Evolutionary conservation across 2,797 vertebrate genomes (phyloP).

Genomic region (Alfaro cultratus): DNA sequence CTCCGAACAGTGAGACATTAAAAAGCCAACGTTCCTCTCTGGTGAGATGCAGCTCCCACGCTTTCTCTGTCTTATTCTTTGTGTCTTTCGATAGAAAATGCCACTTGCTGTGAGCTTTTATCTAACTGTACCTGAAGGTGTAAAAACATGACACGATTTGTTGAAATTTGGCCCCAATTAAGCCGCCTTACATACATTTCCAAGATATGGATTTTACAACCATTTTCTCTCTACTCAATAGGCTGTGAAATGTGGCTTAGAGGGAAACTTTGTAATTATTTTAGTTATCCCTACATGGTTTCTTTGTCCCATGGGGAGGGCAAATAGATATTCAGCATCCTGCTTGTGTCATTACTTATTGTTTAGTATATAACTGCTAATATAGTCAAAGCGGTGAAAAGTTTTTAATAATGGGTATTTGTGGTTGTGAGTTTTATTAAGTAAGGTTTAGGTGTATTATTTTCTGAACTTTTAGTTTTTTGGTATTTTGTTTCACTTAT

Average conservation of each 20-base stretch:
- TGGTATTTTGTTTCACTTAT: background rate
- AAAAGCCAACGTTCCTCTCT: slow-evolving; percentile 33
- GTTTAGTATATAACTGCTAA: slow-evolving; percentile 8
- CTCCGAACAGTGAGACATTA: slow-evolving; percentile 35
- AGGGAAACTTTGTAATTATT: slow-evolving; percentile 54
- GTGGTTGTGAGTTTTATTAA: background rate
- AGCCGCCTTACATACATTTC: slow-evolving; percentile 44
- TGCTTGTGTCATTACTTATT: slow-evolving; percentile 9
- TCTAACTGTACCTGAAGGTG: slow-evolving; percentile 69
- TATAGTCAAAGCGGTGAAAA: slow-evolving; percentile 9
- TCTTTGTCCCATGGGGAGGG: slow-evolving; percentile 39
- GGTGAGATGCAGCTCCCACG: slow-evolving; percentile 42
- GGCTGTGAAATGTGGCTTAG: slow-evolving; percentile 35
- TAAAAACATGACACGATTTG: slow-evolving; percentile 67
- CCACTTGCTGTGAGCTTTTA: slow-evolving; percentile 65
- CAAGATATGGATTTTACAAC: slow-evolving; percentile 37
- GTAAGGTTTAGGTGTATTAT: background rate
- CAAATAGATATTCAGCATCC: slow-evolving; percentile 19
- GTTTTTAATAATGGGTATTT: slow-evolving; percentile 8
- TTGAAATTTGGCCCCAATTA: slow-evolving; percentile 71
- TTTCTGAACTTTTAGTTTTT: slow-evolving; percentile 9
- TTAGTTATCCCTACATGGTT: slow-evolving; percentile 34
- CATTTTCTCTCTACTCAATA: slow-evolving; percentile 40
- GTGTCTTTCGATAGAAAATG: slow-evolving; percentile 36
- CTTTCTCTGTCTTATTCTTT: slow-evolving; percentile 21